A percentile compares a stretch with the other conserved stretches of the same genome.
Conservation (phyloP, 2,888 invertebrate species). For the Piscicola geometra region DNA sequence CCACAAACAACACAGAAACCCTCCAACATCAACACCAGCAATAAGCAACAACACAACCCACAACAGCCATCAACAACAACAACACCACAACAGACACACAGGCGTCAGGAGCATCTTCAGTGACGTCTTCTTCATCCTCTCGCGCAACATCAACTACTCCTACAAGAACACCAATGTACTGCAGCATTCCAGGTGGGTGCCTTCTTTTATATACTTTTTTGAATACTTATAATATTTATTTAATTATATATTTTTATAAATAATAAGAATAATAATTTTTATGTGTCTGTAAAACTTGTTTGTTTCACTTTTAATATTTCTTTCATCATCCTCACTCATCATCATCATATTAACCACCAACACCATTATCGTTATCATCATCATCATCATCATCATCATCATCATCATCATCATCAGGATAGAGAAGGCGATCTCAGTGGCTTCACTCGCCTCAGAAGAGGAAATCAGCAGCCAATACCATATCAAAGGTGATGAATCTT, state of each 20-base stretch:
- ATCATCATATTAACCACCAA: slow-evolving; percentile 25
- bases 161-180: not conserved
- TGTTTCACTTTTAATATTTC: too few species aligned
- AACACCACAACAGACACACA: too few species aligned
- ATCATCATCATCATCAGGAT: not conserved
- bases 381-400: slow-evolving; percentile 26
- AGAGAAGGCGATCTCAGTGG: not conserved
- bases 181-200: slow-evolving; percentile 2
- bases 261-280: too few species aligned
- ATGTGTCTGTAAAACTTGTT: too few species aligned
- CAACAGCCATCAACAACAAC: too few species aligned
- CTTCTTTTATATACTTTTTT: too few species aligned
- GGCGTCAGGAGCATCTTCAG: slow-evolving; percentile 3
- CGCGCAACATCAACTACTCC: not conserved
- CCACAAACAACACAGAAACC: too few species aligned
- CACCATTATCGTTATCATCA: slow-evolving; percentile 6
- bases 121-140: not conserved
- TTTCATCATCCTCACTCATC: not conserved
- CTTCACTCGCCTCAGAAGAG: not conserved
- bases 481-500: not conserved
- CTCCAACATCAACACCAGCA: too few species aligned
- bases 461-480: not conserved
- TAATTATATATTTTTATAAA: too few species aligned
- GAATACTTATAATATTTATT: too few species aligned
- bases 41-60: too few species aligned